These are phyloP conservation scores for Butorides virescens DNA, from an alignment of 2,113 vertebrate genomes.

Conservation along the genomic window DNA sequence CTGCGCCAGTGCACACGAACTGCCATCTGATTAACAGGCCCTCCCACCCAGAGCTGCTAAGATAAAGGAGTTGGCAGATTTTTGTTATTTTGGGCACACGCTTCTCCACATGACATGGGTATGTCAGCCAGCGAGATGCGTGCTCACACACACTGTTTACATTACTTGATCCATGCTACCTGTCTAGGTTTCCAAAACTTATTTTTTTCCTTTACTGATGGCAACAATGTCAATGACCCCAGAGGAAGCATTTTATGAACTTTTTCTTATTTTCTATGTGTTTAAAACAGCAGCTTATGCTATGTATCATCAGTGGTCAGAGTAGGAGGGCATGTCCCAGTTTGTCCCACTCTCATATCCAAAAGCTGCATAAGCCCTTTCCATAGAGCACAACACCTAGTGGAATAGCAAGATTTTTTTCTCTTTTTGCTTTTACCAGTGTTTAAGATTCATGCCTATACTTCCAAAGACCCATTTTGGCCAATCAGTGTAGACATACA, in stretches of 20 bases:
- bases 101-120: not conserved
- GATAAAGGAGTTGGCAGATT: not conserved
- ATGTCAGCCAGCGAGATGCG: not conserved
- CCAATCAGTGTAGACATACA: not conserved
- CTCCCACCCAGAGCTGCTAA: not conserved
- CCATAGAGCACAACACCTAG: not conserved
- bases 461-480: not conserved
- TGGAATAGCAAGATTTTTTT: not conserved
- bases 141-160: not conserved
- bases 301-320: not conserved
- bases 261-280: not conserved
- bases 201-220: not conserved
- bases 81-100: slow-evolving; percentile 4
- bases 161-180: not conserved
- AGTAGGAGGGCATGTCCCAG: not conserved
- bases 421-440: not conserved
- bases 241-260: not conserved
- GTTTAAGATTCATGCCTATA: not conserved
- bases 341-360: not conserved
- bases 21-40: not conserved
- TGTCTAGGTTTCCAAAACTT: not conserved
- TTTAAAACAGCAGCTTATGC: not conserved
- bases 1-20: not conserved
- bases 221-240: not conserved
- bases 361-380: not conserved